phyloP scores from a whole-genome alignment of 2,113 vertebrate genomes.

The Calyptommatus sinebrachiatus region DNA sequence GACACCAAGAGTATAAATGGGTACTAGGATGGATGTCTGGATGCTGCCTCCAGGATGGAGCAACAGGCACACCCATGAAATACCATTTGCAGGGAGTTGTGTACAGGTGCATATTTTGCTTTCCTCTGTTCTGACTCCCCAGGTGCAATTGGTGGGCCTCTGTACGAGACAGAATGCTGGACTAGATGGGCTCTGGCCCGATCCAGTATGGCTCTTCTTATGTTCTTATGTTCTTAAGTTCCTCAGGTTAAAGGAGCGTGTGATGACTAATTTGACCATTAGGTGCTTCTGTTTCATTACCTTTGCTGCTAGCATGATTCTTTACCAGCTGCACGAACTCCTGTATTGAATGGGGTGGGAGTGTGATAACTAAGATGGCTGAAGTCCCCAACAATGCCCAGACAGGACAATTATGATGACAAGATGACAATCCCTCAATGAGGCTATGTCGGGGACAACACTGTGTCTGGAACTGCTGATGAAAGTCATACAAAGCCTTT shows the following conservation, averaged over 20 bases:
- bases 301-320: slow-evolving; percentile 50
- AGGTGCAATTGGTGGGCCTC: too few species aligned
- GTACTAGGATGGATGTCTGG: too few species aligned
- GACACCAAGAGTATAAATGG: too few species aligned
- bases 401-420: slow-evolving; percentile 59
- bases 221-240: too few species aligned
- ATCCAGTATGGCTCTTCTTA: too few species aligned
- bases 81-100: too few species aligned
- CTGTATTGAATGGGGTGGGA: slow-evolving; percentile 51
- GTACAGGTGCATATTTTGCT: too few species aligned
- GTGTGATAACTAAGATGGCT: slow-evolving; percentile 67
- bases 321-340: slow-evolving; percentile 57
- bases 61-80: too few species aligned
- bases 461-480: slow-evolving; percentile 51
- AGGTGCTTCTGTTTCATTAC: slow-evolving; percentile 38
- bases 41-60: too few species aligned
- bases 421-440: slow-evolving; percentile 65
- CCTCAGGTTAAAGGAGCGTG: slow-evolving; percentile 52
- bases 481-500: slow-evolving; percentile 65
- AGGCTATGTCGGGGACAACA: slow-evolving; percentile 44
- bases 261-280: slow-evolving; percentile 51
- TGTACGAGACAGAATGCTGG: too few species aligned
- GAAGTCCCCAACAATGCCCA: slow-evolving; percentile 54
- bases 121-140: too few species aligned
- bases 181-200: too few species aligned